A percentile compares a stretch with the other conserved stretches of the same genome.
phyloP scores from a whole-genome alignment of 2,113 vertebrate species.

The Cheilinus undulatus region DNA sequence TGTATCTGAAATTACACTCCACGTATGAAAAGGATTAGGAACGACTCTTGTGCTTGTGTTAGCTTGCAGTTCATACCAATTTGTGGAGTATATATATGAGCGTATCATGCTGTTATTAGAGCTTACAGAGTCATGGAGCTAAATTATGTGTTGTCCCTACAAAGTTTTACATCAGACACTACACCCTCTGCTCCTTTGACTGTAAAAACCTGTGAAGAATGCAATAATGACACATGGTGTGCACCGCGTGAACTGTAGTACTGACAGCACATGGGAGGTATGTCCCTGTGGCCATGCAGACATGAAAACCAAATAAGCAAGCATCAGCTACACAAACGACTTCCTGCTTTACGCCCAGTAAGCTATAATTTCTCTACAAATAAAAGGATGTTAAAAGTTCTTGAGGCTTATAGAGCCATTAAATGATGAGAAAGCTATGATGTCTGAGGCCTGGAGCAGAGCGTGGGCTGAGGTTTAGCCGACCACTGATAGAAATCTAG shows the following conservation, averaged over 20 bases:
- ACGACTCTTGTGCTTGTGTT: constrained; percentile 71
- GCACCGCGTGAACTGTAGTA: constrained; percentile 41
- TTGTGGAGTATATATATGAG: constrained; percentile 71
- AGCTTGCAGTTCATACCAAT: constrained; percentile 76
- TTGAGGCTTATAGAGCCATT: constrained; percentile 38
- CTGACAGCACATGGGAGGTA: constrained; percentile 60
- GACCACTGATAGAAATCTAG: neutral
- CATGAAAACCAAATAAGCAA: constrained; percentile 66
- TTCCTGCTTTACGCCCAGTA: constrained; percentile 64
- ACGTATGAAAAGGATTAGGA: constrained; percentile 68
- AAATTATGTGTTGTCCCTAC: constrained; percentile 69
- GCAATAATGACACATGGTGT: constrained; percentile 70
- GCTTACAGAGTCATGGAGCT: constrained; percentile 40
- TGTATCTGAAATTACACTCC: constrained; percentile 78
- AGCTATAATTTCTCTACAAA: constrained; percentile 72
- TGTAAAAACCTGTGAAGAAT: constrained; percentile 78
- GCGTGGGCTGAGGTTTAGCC: constrained; percentile 10
- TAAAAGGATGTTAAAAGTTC: constrained; percentile 45
- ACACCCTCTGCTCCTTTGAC: constrained; percentile 46
- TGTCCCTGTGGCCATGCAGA: constrained; percentile 70
- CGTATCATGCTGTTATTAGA: constrained; percentile 74
- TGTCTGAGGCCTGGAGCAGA: constrained; percentile 51
- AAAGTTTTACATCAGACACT: constrained; percentile 69
- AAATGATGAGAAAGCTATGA: constrained; percentile 46
- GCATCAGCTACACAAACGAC: constrained; percentile 58